phyloP scores from a whole-genome alignment of 2,888 invertebrate species.

The Rhamnusium bicolor region DNA sequence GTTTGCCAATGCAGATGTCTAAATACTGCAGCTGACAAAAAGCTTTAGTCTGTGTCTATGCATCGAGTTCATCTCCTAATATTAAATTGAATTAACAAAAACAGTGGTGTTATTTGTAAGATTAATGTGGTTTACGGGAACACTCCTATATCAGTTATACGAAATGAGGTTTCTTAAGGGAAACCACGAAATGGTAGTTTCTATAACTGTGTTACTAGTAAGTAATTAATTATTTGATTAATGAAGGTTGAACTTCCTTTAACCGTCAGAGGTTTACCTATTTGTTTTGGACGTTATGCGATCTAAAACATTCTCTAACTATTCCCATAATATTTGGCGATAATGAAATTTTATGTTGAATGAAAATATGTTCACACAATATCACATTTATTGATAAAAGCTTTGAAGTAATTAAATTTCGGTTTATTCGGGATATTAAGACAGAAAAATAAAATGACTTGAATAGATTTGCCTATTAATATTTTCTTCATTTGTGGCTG shows the following conservation, averaged over 20 bases:
- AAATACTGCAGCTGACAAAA: conserved; percentile 1
- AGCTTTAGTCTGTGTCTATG: neutral
- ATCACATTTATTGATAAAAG: no score
- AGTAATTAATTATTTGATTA: conserved; percentile 8
- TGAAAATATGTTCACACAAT: no score
- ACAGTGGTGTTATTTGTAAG: conserved; percentile 2
- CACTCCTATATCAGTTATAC: conserved; percentile 3
- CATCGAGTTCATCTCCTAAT: neutral
- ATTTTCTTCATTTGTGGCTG: no score
- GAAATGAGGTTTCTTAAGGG: conserved; percentile 10
- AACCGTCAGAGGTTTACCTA: neutral
- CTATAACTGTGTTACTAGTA: neutral
- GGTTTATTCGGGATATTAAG: no score
- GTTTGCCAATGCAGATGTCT: conserved; percentile 16
- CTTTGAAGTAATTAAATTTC: no score
- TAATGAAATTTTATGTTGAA: no score
- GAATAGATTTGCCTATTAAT: no score
- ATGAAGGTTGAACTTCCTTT: neutral
- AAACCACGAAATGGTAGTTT: conserved; percentile 5
- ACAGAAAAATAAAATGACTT: no score
- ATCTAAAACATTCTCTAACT: neutral
- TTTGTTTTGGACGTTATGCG: neutral
- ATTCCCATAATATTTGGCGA: no score
- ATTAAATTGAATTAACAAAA: conserved; percentile 17
- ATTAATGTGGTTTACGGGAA: conserved; percentile 4